Evolutionary conservation across 2,888 invertebrate genomes (phyloP).

Genomic region (Dasysyrphus albostriatus): DNA sequence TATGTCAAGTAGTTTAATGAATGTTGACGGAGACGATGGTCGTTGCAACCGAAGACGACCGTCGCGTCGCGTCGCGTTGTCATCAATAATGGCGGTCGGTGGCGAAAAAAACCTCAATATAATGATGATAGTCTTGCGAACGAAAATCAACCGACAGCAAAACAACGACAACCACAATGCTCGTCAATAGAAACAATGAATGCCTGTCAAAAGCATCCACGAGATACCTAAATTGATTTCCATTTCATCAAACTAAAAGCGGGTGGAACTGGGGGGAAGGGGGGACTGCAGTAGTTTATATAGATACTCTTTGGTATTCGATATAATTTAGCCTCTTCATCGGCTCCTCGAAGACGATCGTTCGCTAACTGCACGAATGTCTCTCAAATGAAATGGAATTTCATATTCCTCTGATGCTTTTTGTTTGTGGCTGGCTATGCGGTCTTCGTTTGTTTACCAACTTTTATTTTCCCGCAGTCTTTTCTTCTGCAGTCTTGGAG

Average conservation of each 20-base stretch:
- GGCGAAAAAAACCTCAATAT: constrained; percentile 46
- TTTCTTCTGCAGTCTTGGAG: constrained; percentile 17
- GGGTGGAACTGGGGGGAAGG: background rate
- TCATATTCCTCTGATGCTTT: constrained; percentile 18
- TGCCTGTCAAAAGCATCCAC: constrained; percentile 63
- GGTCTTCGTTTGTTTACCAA: constrained; percentile 38
- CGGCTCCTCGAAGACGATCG: background rate
- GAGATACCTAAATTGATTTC: constrained; percentile 69
- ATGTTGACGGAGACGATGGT: constrained; percentile 52
- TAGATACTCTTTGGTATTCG: constrained; percentile 16
- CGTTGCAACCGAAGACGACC: constrained; percentile 17
- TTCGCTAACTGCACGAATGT: background rate
- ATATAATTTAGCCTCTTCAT: constrained; percentile 17
- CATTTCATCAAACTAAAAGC: constrained; percentile 56
- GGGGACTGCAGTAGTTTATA: background rate
- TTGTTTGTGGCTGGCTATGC: constrained; percentile 8
- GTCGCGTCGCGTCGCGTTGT: background rate
- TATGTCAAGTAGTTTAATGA: constrained; percentile 71
- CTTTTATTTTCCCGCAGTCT: constrained; percentile 19
- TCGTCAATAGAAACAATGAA: constrained; percentile 42
- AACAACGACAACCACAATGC: constrained; percentile 8
- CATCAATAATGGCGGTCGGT: constrained; percentile 11
- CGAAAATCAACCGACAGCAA: background rate
- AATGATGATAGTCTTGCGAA: constrained; percentile 64
- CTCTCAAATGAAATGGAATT: constrained; percentile 56